phyloP scores from a whole-genome alignment of 2,113 vertebrate species.

The Salvelinus alpinus region DNA sequence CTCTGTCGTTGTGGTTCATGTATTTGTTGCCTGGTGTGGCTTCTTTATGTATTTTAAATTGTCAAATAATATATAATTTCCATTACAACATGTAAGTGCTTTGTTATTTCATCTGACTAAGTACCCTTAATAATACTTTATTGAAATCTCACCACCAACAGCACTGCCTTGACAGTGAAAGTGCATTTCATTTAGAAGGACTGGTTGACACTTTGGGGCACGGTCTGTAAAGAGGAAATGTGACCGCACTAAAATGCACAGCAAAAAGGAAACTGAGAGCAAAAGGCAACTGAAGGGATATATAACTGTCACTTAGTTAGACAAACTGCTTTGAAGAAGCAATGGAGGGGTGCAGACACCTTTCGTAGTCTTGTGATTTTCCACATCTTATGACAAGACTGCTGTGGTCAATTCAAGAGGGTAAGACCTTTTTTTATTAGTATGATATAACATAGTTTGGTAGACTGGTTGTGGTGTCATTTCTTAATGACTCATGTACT shows the following conservation, averaged over 20 bases:
- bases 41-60: no score
- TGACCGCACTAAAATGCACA: slow-evolving; percentile 36
- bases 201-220: slow-evolving; percentile 7
- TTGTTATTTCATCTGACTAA: no score
- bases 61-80: no score
- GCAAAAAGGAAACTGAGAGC: slow-evolving; percentile 27
- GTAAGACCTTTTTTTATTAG: neutral
- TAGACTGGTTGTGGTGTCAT: no score
- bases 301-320: neutral
- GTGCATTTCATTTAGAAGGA: slow-evolving; percentile 1
- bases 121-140: neutral
- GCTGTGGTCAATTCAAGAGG: neutral
- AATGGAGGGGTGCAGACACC: neutral
- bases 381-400: no score
- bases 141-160: neutral
- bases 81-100: no score
- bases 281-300: slow-evolving; percentile 3
- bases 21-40: no score
- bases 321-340: neutral
- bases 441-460: neutral
- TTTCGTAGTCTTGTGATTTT: neutral
- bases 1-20: no score
- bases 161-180: neutral
- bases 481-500: no score
- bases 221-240: slow-evolving; percentile 40